A percentile compares a stretch with the other conserved stretches of the same genome.
Conservation (phyloP, 2,888 invertebrate genomes). For the Melikaiella ostensackeni region DNA sequence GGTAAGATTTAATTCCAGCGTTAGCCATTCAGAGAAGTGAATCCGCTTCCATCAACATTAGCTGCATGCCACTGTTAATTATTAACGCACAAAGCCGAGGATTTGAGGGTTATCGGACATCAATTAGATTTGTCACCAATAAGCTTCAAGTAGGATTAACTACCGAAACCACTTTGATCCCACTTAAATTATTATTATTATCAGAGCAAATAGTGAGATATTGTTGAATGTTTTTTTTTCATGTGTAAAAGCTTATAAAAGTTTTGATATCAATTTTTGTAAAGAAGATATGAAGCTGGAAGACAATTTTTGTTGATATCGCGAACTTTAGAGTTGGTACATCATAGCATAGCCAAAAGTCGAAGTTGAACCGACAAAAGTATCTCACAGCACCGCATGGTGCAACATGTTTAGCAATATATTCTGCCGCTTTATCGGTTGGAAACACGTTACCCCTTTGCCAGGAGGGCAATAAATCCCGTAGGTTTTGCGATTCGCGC, state of each 20-base stretch:
- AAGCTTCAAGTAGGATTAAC: neutral
- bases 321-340: slow-evolving; percentile 11
- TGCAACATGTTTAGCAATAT: slow-evolving; percentile 54
- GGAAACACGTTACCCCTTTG: slow-evolving; percentile 59
- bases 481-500: slow-evolving; percentile 50
- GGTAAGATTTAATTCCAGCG: neutral
- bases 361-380: slow-evolving; percentile 26
- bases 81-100: slow-evolving; percentile 6
- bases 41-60: slow-evolving; percentile 16
- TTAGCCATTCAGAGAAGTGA: neutral
- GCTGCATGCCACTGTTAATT: slow-evolving; percentile 12
- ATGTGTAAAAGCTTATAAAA: too few species aligned
- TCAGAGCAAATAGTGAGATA: neutral
- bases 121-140: slow-evolving; percentile 13
- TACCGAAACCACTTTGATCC: neutral
- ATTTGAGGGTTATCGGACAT: slow-evolving; percentile 15
- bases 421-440: slow-evolving; percentile 60
- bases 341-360: slow-evolving; percentile 38
- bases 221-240: neutral
- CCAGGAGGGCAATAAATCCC: slow-evolving; percentile 59
- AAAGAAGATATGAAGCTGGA: neutral
- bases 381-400: slow-evolving; percentile 44
- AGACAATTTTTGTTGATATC: neutral
- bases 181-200: neutral
- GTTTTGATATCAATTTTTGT: slow-evolving; percentile 15